Conservation (phyloP, 2,113 vertebrate species). For the Trogon surrucura region DNA sequence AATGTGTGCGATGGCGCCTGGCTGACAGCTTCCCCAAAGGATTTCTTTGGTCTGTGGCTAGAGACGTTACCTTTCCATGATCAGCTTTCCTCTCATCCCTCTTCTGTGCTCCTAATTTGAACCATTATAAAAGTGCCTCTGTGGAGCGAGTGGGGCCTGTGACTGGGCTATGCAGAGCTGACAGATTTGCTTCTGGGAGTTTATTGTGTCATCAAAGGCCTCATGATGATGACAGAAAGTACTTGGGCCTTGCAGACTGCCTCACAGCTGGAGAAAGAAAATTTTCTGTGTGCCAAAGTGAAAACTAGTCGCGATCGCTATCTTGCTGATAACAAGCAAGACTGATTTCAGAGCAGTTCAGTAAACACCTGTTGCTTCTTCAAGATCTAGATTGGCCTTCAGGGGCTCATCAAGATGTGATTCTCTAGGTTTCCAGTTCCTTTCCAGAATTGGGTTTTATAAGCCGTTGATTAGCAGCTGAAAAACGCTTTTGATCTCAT, state of each 20-base stretch:
- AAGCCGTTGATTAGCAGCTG: slow-evolving; percentile 24
- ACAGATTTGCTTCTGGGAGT: slow-evolving; percentile 34
- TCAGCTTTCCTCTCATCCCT: slow-evolving; percentile 46
- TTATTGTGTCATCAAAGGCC: slow-evolving; percentile 2
- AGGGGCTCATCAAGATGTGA: background rate
- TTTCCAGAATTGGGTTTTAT: slow-evolving; percentile 26
- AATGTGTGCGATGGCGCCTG: background rate
- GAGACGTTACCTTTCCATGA: slow-evolving; percentile 28
- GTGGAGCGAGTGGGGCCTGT: background rate
- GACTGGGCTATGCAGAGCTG: background rate
- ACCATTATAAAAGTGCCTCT: slow-evolving; percentile 67
- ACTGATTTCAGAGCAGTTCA: slow-evolving; percentile 34
- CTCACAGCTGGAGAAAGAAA: slow-evolving; percentile 2
- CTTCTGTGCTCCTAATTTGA: slow-evolving; percentile 33
- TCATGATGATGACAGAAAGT: slow-evolving; percentile 6
- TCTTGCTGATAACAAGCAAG: slow-evolving; percentile 48
- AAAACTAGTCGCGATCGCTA: background rate
- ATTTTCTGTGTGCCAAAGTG: slow-evolving; percentile 53
- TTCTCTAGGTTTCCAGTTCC: background rate
- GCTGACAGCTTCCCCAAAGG: slow-evolving; percentile 12
- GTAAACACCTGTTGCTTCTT: background rate
- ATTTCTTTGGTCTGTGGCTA: slow-evolving; percentile 28
- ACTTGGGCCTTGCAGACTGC: background rate
- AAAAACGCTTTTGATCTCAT: slow-evolving; percentile 23
- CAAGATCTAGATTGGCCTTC: background rate